Conservation (phyloP, 2,113 vertebrate species). For the Camelus bactrianus region DNA sequence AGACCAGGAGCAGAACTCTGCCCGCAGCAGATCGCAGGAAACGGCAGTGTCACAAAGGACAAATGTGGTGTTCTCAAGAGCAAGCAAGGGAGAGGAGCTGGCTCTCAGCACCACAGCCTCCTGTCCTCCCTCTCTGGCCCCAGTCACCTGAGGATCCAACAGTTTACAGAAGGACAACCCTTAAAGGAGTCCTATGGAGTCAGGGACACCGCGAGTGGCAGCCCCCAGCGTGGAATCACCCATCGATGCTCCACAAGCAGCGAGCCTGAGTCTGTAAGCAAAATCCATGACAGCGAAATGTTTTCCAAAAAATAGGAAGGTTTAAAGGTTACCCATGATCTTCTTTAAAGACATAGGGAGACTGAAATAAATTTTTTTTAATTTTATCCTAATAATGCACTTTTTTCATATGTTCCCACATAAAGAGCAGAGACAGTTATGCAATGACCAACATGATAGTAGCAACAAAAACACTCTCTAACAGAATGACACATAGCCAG, state of each 20-base stretch:
- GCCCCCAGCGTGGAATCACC: rapidly evolving
- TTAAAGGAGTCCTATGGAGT: background rate
- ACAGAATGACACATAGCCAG: background rate
- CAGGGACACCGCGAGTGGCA: rapidly evolving
- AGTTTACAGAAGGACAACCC: background rate
- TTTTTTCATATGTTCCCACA: background rate
- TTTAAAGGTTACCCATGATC: background rate
- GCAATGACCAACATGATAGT: background rate
- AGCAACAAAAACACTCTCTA: background rate
- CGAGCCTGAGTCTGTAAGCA: background rate
- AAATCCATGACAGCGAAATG: background rate
- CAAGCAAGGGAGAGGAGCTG: slow-evolving; percentile 18
- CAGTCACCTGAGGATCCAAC: background rate
- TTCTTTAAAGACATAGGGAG: background rate
- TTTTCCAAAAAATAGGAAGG: background rate
- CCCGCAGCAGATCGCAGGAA: slow-evolving; percentile 62
- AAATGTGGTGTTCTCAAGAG: background rate
- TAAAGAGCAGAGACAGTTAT: background rate
- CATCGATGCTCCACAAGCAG: rapidly evolving
- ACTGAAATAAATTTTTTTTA: background rate
- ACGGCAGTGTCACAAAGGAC: background rate
- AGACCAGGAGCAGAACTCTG: slow-evolving; percentile 62
- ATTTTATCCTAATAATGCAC: background rate
- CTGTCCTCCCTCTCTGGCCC: background rate
- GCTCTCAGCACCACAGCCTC: background rate